Evolutionary conservation across 2,797 vertebrate genomes (phyloP).

Genomic region (Psittacula derbiana): DNA sequence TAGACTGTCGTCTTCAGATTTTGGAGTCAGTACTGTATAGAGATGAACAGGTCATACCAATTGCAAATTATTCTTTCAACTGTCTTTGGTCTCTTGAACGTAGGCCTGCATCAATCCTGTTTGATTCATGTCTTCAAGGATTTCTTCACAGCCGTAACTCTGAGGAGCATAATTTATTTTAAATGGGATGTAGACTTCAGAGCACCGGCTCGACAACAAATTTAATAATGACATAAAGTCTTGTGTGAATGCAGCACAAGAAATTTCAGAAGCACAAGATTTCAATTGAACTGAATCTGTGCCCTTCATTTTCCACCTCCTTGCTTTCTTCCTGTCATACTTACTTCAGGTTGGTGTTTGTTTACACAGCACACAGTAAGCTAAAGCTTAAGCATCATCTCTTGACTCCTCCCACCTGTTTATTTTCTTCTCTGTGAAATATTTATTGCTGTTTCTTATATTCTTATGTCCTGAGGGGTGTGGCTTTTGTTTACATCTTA

Average conservation of each 20-base stretch:
- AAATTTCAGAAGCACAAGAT: background rate
- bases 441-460: background rate
- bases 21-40: background rate
- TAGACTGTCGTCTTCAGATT: background rate
- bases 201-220: background rate
- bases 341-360: background rate
- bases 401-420: background rate
- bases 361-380: background rate
- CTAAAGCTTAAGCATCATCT: background rate
- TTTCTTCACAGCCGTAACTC: background rate
- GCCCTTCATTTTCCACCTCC: background rate
- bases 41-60: background rate
- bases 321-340: background rate
- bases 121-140: background rate
- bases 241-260: background rate
- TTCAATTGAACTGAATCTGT: background rate
- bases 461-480: background rate
- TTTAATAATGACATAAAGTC: background rate
- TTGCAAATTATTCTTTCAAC: background rate
- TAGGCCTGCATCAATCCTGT: background rate
- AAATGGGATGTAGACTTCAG: background rate
- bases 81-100: background rate
- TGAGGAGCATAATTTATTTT: background rate
- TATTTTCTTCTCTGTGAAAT: background rate
- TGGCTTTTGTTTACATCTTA: background rate